Base-by-base conservation (phyloP, 2,888 invertebrate genomes). In the Anaspis maculata region DNA sequence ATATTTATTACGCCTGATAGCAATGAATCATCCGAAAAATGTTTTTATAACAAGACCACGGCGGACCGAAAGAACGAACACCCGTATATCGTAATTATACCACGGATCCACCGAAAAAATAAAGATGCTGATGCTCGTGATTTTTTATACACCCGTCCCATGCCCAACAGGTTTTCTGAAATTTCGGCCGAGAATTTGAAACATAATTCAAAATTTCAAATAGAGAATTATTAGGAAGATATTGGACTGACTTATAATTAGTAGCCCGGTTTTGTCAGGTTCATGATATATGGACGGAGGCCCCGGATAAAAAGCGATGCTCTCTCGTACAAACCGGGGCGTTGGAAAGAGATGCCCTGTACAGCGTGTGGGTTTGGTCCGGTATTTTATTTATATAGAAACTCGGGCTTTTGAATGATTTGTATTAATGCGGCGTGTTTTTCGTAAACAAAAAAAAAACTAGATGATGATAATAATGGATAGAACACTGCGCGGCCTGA, bases 351-450 rank as follows among this genome's bases (percentile, higher is more conserved):
- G 31, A 35, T 1, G n/a, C 16, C n/a, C 14, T 10, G 21, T 6
- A 15, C n/a, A 11, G 25, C 37, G 53, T 50, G 57, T 57, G 51
- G 57, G 55, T 44, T 43, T 50, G 36, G 40, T 47, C 44, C 39
- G 55, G 54, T 54, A 56, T 56, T 57, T 56, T 56, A 56, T 56
- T 57, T 56, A 56, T 57, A 57, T 54, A 56, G 56, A 56, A 57
- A 56, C 55, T 49, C 30, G 6, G 44, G 50, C 52, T 54, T 54
- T 52, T 50, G 40, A 44, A 46, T 55, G 53, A 55, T 55, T 51
- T 55, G 50, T 54, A 50, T 54, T 55, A 55, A 54, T 52, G 52
- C 45, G 47, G 46, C 47, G 24, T 28, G 32, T 31, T 36, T 28
- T 36, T 25, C n/a, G 28, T 34, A 24, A 23, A 13, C 7, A 28